These are phyloP conservation scores for Dysmachus trigonus DNA, from an alignment of 2,888 invertebrate genomes.

Conservation along the genomic window DNA sequence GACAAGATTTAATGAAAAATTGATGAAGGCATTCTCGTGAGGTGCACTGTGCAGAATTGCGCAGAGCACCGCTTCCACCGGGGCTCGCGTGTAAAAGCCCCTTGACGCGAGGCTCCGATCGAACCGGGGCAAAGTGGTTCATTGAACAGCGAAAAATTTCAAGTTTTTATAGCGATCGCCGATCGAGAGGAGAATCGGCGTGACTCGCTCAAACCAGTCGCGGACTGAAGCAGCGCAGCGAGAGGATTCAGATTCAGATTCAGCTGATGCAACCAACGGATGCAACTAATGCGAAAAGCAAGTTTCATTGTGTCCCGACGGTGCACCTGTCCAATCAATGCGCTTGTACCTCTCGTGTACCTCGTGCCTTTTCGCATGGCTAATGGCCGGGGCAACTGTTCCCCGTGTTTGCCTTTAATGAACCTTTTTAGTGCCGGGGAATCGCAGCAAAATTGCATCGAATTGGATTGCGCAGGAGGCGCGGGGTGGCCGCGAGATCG, in stretches of 20 bases:
- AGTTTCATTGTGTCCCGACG: neutral
- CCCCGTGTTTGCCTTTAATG: slow-evolving; percentile 13
- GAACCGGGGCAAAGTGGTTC: neutral
- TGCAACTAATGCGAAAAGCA: neutral
- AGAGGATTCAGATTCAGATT: neutral
- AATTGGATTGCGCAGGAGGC: neutral
- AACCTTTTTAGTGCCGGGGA: neutral
- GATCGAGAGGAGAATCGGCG: neutral
- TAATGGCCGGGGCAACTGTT: slow-evolving; percentile 17
- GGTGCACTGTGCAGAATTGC: neutral
- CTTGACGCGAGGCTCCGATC: too few species aligned
- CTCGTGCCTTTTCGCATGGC: neutral
- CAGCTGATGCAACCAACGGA: too few species aligned
- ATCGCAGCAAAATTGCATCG: neutral
- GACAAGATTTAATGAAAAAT: neutral
- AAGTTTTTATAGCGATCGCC: neutral
- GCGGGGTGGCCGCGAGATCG: neutral
- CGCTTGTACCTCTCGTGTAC: neutral
- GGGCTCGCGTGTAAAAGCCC: neutral
- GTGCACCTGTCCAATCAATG: neutral
- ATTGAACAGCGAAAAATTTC: neutral
- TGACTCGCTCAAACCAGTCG: neutral
- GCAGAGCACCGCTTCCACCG: neutral
- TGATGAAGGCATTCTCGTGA: neutral
- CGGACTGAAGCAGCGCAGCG: too few species aligned